phyloP scores from a whole-genome alignment of 1,140 invertebrate genomes.

The Varroa destructor region DNA sequence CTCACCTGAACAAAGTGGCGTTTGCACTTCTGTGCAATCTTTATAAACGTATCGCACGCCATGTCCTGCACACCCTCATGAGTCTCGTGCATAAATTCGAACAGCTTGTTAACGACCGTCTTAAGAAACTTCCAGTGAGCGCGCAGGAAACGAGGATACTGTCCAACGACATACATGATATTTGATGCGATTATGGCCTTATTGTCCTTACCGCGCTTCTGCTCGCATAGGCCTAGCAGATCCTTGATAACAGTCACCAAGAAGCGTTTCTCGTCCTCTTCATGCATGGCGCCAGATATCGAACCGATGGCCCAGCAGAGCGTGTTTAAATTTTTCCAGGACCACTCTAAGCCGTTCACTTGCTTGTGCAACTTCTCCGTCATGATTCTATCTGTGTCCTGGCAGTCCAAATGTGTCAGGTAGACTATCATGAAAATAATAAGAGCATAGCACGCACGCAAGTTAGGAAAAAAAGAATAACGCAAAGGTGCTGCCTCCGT shows the following conservation, averaged over 20 bases:
- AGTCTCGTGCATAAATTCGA: slow-evolving; percentile 99
- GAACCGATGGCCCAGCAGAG: slow-evolving; percentile 99
- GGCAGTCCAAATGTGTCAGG: slow-evolving; percentile 93
- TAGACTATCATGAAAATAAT: slow-evolving; percentile 54
- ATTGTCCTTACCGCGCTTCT: slow-evolving; percentile 99
- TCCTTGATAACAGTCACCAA: slow-evolving; percentile 98
- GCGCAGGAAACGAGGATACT: slow-evolving; percentile 93
- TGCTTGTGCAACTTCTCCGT: slow-evolving; percentile 97
- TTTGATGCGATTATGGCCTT: slow-evolving; percentile 99
- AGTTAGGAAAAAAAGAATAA: too few relatives aligned
- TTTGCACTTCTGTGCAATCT: slow-evolving; percentile 97
- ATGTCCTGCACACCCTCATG: slow-evolving; percentile 96
- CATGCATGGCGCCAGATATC: slow-evolving; percentile 95
- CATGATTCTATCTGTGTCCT: slow-evolving; percentile 96
- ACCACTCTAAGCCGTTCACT: slow-evolving; percentile 97
- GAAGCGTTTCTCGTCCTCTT: slow-evolving; percentile 98
- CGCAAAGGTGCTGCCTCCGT: too few relatives aligned
- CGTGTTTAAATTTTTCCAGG: slow-evolving; percentile 99
- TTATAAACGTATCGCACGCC: slow-evolving; percentile 99
- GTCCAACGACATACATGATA: slow-evolving; percentile 99
- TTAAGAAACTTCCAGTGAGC: slow-evolving; percentile 99
- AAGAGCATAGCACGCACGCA: too few relatives aligned
- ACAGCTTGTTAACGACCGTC: slow-evolving; percentile 98
- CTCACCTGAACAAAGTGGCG: slow-evolving; percentile 72
- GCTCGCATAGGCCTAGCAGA: slow-evolving; percentile 91